Conservation (phyloP, 2,797 vertebrate species). For the Sebastolobus altivelis region DNA sequence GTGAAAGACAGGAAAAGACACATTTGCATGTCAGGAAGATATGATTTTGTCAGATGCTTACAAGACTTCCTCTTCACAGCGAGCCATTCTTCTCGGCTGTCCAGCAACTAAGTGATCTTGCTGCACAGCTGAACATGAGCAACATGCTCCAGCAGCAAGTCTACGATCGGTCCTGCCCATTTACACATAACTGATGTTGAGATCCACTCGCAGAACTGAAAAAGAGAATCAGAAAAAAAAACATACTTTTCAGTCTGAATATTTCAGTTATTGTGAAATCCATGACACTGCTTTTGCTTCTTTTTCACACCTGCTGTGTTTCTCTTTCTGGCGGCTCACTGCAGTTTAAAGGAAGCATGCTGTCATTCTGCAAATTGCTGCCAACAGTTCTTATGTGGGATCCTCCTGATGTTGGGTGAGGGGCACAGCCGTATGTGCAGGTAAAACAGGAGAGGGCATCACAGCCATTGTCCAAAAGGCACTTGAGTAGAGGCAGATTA, state of each 20-base stretch:
- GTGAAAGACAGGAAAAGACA: conserved; percentile 10
- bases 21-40: conserved; percentile 17
- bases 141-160: conserved; percentile 94
- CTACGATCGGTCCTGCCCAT: conserved; percentile 90
- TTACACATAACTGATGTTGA: conserved; percentile 86
- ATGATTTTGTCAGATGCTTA: conserved; percentile 72
- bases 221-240: conserved; percentile 26
- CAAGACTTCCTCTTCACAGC: conserved; percentile 91
- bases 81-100: conserved; percentile 90
- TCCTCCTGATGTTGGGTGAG: conserved; percentile 82
- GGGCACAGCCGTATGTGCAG: conserved; percentile 85
- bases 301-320: conserved; percentile 86
- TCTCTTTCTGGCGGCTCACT: conserved; percentile 46
- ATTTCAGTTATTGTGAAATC: conserved; percentile 5
- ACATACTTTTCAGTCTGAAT: background rate
- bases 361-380: conserved; percentile 42
- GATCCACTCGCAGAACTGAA: conserved; percentile 97
- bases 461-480: conserved; percentile 92
- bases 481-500: conserved; percentile 90
- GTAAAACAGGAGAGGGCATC: conserved; percentile 90
- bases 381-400: conserved; percentile 30
- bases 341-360: conserved; percentile 60
- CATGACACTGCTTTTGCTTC: background rate
- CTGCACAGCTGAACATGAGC: conserved; percentile 92
- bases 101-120: conserved; percentile 89